Base-by-base conservation (phyloP, 2,797 vertebrate genomes). In the Premnoplex brunnescens region DNA sequence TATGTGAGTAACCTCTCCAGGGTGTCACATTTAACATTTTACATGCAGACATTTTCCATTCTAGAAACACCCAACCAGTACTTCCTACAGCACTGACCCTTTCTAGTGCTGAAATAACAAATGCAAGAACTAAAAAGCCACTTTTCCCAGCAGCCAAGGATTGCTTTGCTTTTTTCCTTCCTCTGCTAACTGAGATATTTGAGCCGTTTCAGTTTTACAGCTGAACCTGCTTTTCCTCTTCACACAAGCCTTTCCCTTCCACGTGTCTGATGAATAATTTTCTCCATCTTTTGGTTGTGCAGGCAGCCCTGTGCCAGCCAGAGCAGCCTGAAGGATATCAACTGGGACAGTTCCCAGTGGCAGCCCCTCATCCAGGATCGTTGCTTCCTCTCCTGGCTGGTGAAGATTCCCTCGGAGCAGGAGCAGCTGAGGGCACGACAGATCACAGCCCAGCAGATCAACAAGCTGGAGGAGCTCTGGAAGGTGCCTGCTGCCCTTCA, bases 341-440 rank as follows among this genome's bases (percentile, higher is more conserved):
- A 99, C 96, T 99, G 99, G 99, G 99, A 99, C 98, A 99, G 99
- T 77, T 99, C 99, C 0, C 99, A 99, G 97, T 99, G 99, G 99
- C 99, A 99, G 95, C 99, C 99, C 5, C 98, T 99, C 72, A 99
- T 99, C 97, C 99, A 99, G 97, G 99, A 99, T 89, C 99, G 99
- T 79, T 99, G 99, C 96, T 99, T 99, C 97, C 98, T 99, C 27
- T 99, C 99, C 2, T 99, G 99, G 99, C 98, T 99, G 96, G 99
- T 99, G 69, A 99, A 99, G 97, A 99, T 99, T 72, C 99, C 99
- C 0, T 99, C 99, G 0, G 99, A 99, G 96, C 99, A 99, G 97
- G 99, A 99, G 95, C 99, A 99, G 97, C 97, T 99, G 48, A 97
- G 99, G 28, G 99, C 99, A 0, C 98, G 99, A 19, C 99, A 99